Evolutionary conservation across 2,888 invertebrate genomes (phyloP).

Genomic region (Dromius quadrimaculatus): DNA sequence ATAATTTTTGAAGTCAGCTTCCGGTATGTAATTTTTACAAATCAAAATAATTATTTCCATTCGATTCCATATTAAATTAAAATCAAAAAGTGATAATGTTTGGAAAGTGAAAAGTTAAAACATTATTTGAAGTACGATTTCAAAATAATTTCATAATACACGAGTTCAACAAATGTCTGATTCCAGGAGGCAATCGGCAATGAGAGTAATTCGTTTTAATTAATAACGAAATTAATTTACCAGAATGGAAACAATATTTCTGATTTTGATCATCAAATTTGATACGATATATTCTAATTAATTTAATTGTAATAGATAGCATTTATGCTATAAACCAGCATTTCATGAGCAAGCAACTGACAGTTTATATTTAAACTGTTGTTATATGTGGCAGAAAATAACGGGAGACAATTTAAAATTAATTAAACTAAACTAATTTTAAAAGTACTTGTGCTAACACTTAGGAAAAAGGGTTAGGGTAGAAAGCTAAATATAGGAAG

Average conservation of each 20-base stretch:
- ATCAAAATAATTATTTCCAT: constrained; percentile 20
- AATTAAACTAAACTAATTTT: constrained; percentile 37
- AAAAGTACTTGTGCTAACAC: constrained; percentile 38
- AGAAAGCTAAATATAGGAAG: constrained; percentile 21
- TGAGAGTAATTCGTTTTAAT: constrained; percentile 16
- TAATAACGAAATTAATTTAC: constrained; percentile 28
- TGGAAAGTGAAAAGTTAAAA: too few species aligned
- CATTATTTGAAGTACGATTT: too few species aligned
- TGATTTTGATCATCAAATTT: constrained; percentile 21
- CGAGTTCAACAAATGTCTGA: constrained; percentile 1
- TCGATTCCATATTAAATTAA: background rate
- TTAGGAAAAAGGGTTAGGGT: constrained; percentile 20
- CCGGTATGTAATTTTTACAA: constrained; percentile 12
- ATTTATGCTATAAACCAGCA: constrained; percentile 11
- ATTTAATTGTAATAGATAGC: constrained; percentile 14
- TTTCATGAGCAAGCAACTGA: background rate
- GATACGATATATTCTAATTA: constrained; percentile 29
- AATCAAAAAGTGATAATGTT: constrained; percentile 11
- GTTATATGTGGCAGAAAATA: background rate
- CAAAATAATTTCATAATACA: too few species aligned
- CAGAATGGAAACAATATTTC: constrained; percentile 25
- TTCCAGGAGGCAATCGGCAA: constrained; percentile 12
- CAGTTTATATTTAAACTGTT: background rate
- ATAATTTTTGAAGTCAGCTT: too few species aligned
- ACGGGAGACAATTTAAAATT: constrained; percentile 7